phyloP scores from a whole-genome alignment of 1,140 invertebrate genomes.

The Lasioglossum albipes region DNA sequence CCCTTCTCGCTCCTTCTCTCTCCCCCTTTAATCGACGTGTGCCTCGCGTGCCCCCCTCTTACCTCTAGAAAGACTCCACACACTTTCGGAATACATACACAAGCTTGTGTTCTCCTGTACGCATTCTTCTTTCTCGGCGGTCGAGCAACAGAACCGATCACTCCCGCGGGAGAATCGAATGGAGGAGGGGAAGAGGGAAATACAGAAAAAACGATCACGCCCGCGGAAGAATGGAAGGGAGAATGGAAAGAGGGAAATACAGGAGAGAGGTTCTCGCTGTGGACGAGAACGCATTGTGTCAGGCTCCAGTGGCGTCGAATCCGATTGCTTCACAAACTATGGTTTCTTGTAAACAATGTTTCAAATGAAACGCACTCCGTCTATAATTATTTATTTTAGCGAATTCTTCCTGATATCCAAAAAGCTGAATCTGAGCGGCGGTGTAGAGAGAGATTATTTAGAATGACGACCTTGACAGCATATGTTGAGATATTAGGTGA shows the following conservation, averaged over 20 bases:
- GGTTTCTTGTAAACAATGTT: too few species aligned
- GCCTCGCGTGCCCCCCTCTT: not conserved
- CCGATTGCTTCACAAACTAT: not conserved
- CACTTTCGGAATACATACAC: slow-evolving; percentile 22
- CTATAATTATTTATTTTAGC: too few species aligned
- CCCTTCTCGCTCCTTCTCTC: not conserved
- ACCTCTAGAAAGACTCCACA: not conserved
- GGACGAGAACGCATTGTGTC: slow-evolving; percentile 8
- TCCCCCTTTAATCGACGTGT: not conserved
- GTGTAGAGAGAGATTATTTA: too few species aligned
- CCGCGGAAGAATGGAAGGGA: not conserved
- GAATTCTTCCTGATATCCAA: too few species aligned
- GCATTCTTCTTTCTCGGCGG: slow-evolving; percentile 32
- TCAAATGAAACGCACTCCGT: too few species aligned
- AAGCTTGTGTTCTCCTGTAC: not conserved
- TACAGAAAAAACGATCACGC: slow-evolving; percentile 32
- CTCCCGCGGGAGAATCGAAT: slow-evolving; percentile 1
- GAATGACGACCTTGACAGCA: too few species aligned
- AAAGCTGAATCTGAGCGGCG: too few species aligned
- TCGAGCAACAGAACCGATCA: slow-evolving; percentile 26
- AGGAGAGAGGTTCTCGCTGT: not conserved
- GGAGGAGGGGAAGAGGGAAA: not conserved
- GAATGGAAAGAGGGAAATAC: not conserved
- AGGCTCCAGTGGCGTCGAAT: slow-evolving; percentile 20
- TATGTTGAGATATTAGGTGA: too few species aligned